Evolutionary conservation across 2,797 vertebrate species (phyloP).

Genomic region (Hoplostethus mediterraneus): DNA sequence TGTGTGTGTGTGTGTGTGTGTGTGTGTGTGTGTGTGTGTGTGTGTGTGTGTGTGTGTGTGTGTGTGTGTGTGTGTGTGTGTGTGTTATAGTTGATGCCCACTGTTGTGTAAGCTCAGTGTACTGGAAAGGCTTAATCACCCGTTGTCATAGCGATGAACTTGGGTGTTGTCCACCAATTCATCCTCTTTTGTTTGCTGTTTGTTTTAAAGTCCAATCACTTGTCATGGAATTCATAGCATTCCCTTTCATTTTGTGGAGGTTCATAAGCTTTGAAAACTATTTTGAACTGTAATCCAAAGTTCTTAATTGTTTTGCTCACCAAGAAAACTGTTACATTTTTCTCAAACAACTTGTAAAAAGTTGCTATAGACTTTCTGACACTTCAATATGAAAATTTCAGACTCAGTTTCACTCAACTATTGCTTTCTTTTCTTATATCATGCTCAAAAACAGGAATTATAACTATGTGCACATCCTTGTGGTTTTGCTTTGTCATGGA

Average conservation of each 20-base stretch:
- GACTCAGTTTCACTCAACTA: neutral
- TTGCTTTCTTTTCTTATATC: neutral
- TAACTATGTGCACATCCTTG: neutral
- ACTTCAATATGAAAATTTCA: too few relatives aligned
- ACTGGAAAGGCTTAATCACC: conserved; percentile 80
- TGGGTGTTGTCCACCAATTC: conserved; percentile 65
- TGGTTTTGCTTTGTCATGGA: conserved; percentile 24
- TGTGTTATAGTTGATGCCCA: conserved; percentile 22
- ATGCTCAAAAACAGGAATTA: neutral
- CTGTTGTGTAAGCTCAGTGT: conserved; percentile 75
- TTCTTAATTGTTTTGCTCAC: neutral
- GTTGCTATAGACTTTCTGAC: too few relatives aligned
- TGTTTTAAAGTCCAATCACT: conserved; percentile 68
- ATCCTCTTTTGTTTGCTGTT: conserved; percentile 75
- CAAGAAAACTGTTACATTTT: neutral
- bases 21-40: neutral
- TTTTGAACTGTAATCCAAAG: conserved; percentile 2
- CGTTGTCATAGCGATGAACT: conserved; percentile 81
- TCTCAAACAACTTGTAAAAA: neutral
- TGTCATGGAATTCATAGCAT: conserved; percentile 70
- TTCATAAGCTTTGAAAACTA: conserved; percentile 25
- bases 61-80: neutral
- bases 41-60: neutral
- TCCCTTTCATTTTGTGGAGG: conserved; percentile 25
- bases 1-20: neutral